Conservation (phyloP, 2,113 vertebrate species). For the Stigmatopora nigra region DNA sequence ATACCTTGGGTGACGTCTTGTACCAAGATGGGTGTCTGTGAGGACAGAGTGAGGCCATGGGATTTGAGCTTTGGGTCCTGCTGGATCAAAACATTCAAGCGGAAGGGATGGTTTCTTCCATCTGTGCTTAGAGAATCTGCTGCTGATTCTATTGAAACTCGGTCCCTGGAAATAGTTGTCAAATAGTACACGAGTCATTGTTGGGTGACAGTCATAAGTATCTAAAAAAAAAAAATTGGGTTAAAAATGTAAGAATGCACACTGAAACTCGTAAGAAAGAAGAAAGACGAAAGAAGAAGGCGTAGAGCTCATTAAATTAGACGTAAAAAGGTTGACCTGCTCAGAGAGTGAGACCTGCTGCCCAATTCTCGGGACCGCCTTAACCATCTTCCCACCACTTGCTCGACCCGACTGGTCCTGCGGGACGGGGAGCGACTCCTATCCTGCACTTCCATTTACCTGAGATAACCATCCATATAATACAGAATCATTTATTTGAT, state of each 20-base stretch:
- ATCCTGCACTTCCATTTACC: conserved; percentile 93
- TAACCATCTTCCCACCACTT: conserved; percentile 94
- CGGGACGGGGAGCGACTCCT: conserved; percentile 78
- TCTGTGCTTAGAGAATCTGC: conserved; percentile 51
- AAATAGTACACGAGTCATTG: neutral
- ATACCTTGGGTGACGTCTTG: conserved; percentile 64
- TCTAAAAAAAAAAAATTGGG: too few relatives aligned
- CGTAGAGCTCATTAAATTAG: neutral
- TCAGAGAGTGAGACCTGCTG: conserved; percentile 73
- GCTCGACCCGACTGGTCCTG: conserved; percentile 86
- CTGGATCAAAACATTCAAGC: conserved; percentile 64
- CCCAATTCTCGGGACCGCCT: conserved; percentile 79
- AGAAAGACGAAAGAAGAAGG: too few relatives aligned
- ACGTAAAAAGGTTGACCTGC: conserved; percentile 38
- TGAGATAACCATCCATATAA: conserved; percentile 39
- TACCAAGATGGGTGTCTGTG: conserved; percentile 63
- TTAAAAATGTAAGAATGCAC: too few relatives aligned
- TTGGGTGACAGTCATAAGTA: neutral
- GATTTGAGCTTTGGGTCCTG: conserved; percentile 55
- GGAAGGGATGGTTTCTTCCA: conserved; percentile 62
- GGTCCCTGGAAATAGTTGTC: conserved; percentile 53
- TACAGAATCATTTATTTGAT: neutral
- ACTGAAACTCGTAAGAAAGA: too few relatives aligned
- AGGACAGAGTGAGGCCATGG: conserved; percentile 66
- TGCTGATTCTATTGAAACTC: conserved; percentile 50